Conservation (phyloP, 2,888 invertebrate genomes). For the Melieria omissa region DNA sequence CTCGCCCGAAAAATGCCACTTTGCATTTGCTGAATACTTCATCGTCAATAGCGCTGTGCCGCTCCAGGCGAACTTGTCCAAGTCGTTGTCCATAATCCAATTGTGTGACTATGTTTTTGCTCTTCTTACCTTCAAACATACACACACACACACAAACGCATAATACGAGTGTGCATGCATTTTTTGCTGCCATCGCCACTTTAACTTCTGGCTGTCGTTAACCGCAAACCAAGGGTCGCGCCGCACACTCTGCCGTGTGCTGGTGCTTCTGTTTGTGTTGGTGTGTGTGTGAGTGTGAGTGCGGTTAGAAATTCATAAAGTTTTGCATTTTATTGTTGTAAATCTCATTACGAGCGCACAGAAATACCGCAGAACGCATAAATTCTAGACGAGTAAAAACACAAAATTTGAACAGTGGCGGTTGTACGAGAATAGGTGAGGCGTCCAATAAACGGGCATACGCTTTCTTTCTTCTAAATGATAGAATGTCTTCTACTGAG, state of each 20-base stretch:
- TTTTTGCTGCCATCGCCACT: constrained; percentile 13
- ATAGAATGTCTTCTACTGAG: too few species aligned
- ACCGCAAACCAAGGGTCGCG: neutral
- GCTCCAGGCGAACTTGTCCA: too few species aligned
- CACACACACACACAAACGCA: too few species aligned
- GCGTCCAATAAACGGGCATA: neutral
- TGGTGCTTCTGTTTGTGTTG: constrained; percentile 3
- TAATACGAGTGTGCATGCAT: neutral
- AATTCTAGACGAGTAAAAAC: constrained; percentile 15
- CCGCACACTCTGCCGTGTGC: neutral
- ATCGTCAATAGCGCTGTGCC: too few species aligned
- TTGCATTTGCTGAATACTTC: too few species aligned
- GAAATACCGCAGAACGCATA: constrained; percentile 35
- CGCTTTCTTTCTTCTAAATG: too few species aligned
- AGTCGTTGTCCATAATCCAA: too few species aligned
- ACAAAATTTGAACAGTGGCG: constrained; percentile 11
- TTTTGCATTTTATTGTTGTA: constrained; percentile 37
- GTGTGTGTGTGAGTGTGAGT: constrained; percentile 14
- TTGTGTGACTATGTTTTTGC: too few species aligned
- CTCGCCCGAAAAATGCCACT: too few species aligned
- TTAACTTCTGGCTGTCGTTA: constrained; percentile 28
- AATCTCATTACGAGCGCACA: constrained; percentile 29
- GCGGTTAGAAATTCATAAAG: constrained; percentile 32
- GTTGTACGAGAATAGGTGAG: neutral
- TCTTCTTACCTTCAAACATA: too few species aligned